A percentile compares a stretch with the other conserved stretches of the same genome.
These are phyloP conservation scores for Salticus scenicus DNA, from an alignment of 2,888 invertebrate genomes.

Conservation along the genomic window DNA sequence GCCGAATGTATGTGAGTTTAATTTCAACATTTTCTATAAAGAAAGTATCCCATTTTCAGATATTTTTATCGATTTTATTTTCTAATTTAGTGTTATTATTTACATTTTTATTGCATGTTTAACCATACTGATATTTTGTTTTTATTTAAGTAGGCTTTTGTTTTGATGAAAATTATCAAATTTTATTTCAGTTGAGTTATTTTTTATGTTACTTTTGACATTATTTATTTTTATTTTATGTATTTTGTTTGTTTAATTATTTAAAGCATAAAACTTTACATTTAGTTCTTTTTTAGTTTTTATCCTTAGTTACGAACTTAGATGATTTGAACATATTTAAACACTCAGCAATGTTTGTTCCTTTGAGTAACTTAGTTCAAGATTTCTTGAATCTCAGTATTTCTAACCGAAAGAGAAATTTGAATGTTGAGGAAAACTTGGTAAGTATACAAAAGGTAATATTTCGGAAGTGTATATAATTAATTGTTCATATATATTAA, in stretches of 20 bases:
- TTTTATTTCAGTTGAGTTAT: not conserved
- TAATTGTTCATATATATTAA: too few species aligned
- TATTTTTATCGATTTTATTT: too few species aligned
- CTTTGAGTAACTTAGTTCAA: not conserved
- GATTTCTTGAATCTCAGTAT: not conserved
- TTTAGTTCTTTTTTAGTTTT: not conserved
- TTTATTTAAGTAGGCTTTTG: too few species aligned
- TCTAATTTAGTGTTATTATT: too few species aligned
- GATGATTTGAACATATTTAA: not conserved
- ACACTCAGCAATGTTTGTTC: not conserved
- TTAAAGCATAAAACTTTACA: not conserved
- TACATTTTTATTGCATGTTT: too few species aligned
- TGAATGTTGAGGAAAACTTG: not conserved
- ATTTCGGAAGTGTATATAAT: too few species aligned
- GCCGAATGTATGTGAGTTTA: too few species aligned
- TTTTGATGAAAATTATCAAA: too few species aligned
- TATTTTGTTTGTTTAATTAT: not conserved
- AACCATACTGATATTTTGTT: too few species aligned
- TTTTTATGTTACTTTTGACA: not conserved
- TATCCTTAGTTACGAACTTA: not conserved
- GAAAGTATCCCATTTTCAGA: too few species aligned
- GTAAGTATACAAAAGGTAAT: not conserved
- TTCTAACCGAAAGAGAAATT: not conserved
- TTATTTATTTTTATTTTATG: not conserved
- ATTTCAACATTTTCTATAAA: too few species aligned